A percentile compares a stretch with the other conserved stretches of the same genome.
Conservation (phyloP, 1,140 invertebrate species). For the Microplitis mediator region DNA sequence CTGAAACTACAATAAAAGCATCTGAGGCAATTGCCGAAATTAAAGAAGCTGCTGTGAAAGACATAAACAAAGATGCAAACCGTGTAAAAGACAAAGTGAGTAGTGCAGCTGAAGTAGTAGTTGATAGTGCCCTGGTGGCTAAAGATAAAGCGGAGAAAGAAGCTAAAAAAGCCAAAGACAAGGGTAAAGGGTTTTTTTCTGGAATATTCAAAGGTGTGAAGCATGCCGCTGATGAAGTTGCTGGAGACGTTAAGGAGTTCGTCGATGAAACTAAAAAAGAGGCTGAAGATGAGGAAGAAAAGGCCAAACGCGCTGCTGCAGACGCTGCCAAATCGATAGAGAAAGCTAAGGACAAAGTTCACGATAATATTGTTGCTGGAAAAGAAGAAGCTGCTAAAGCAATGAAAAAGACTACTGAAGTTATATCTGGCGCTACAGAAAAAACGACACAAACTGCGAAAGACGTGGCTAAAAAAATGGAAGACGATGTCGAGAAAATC, state of each 20-base stretch:
- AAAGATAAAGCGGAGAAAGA: conserved; percentile 16
- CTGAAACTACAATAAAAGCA: background rate
- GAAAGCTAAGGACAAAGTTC: conserved; percentile 20
- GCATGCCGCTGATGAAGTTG: conserved; percentile 36
- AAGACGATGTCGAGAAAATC: conserved; percentile 34
- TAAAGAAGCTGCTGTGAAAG: background rate
- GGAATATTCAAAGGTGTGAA: conserved; percentile 41
- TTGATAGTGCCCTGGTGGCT: conserved; percentile 1
- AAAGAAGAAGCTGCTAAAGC: conserved; percentile 8
- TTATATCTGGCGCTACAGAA: background rate
- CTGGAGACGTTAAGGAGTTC: conserved; percentile 35
- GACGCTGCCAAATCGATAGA: background rate
- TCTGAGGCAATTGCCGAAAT: background rate
- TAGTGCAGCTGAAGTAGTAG: background rate
- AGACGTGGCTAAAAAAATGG: conserved; percentile 23
- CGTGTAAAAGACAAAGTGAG: conserved; percentile 17
- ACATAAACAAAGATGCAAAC: conserved; percentile 5
- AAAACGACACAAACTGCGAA: background rate
- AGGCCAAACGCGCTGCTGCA: background rate
- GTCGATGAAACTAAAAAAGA: conserved; percentile 34
- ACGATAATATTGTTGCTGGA: conserved; percentile 27
- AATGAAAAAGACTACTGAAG: conserved; percentile 9
- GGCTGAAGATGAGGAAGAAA: conserved; percentile 27
- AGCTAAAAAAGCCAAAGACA: conserved; percentile 29
- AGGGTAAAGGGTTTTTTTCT: conserved; percentile 30